Percentiles rank a stretch among this genome's conserved stretches.
phyloP scores from a whole-genome alignment of 2,113 vertebrate genomes.

The Haemorhous mexicanus region DNA sequence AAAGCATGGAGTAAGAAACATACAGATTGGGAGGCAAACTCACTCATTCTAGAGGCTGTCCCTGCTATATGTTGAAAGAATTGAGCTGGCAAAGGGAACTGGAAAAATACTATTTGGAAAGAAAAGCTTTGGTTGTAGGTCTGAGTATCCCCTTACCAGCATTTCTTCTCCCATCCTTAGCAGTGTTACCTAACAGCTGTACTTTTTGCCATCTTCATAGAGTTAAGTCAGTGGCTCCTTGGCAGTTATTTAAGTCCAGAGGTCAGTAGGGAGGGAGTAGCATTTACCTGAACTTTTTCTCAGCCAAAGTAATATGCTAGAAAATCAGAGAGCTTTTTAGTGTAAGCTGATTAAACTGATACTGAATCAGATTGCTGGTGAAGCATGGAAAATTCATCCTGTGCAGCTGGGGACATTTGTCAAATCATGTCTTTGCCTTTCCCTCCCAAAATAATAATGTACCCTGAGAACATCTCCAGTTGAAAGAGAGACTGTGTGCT shows the following conservation, averaged over 20 bases:
- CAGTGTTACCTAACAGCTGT: not conserved
- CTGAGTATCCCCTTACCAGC: not conserved
- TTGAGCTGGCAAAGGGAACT: not conserved
- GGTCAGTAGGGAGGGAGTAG: not conserved
- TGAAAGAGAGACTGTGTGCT: not conserved
- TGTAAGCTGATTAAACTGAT: not conserved
- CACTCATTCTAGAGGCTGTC: not conserved
- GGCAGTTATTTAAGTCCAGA: not conserved
- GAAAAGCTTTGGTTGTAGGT: not conserved
- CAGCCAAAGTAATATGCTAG: not conserved
- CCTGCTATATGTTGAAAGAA: not conserved
- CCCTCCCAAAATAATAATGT: not conserved
- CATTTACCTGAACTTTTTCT: not conserved
- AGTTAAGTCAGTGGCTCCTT: not conserved
- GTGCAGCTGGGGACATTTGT: not conserved
- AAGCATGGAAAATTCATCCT: not conserved
- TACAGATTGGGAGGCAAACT: not conserved
- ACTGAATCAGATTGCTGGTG: not conserved
- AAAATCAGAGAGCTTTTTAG: not conserved
- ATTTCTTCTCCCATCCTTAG: not conserved
- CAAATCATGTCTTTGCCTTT: not conserved
- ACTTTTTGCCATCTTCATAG: not conserved
- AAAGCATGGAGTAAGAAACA: not conserved
- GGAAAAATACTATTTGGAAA: not conserved
- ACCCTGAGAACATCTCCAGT: not conserved